phyloP scores from a whole-genome alignment of 2,888 invertebrate species.

The Cerastis rubricosa region DNA sequence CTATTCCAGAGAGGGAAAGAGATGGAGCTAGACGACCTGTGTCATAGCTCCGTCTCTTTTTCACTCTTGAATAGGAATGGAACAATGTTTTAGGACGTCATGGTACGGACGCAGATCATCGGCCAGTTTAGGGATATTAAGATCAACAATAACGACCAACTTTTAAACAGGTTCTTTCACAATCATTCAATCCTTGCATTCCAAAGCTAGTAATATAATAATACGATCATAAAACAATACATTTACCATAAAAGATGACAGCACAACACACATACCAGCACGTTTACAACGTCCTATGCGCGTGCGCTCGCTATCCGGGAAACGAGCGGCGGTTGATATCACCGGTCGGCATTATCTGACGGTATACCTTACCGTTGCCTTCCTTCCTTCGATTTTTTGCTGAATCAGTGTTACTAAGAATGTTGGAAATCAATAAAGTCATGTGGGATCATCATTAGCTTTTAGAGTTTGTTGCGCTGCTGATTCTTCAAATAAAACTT shows the following conservation, averaged over 20 bases:
- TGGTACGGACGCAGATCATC: too few relatives aligned
- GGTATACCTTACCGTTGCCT: constrained; percentile 42
- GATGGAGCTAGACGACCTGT: too few relatives aligned
- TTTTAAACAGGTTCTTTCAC: neutral
- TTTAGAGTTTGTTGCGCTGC: neutral
- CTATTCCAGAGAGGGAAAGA: too few relatives aligned
- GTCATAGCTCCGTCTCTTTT: too few relatives aligned
- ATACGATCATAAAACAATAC: constrained; percentile 27
- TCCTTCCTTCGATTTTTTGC: constrained; percentile 39
- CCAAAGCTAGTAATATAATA: neutral
- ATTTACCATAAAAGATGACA: constrained; percentile 27
- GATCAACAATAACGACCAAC: neutral
- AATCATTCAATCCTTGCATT: neutral
- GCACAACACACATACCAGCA: constrained; percentile 39
- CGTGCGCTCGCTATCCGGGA: constrained; percentile 60
- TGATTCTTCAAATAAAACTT: neutral
- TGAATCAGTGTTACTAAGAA: constrained; percentile 13
- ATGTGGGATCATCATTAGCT: neutral
- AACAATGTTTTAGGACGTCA: too few relatives aligned
- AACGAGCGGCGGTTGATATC: constrained; percentile 44
- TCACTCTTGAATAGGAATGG: too few relatives aligned
- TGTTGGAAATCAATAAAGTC: neutral
- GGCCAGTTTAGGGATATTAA: too few relatives aligned
- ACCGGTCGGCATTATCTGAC: constrained; percentile 47
- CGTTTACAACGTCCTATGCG: constrained; percentile 38